phyloP scores from a whole-genome alignment of 2,797 vertebrate species.

The Neosalanx taihuensis region DNA sequence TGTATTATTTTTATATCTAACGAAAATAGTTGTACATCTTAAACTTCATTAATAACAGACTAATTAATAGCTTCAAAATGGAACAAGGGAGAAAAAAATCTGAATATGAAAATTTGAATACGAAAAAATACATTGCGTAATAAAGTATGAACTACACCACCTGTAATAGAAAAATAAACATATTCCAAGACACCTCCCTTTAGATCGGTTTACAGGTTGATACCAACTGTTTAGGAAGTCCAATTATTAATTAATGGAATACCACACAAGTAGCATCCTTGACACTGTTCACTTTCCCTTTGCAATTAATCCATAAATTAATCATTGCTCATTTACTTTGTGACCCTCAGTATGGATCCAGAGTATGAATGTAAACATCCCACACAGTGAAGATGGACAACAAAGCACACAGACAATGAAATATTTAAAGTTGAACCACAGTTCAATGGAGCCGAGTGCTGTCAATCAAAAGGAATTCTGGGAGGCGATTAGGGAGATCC shows the following conservation, averaged over 20 bases:
- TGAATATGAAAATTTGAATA: background rate
- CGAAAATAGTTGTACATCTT: background rate
- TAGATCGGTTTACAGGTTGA: background rate
- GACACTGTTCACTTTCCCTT: constrained; percentile 54
- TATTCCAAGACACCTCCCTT: background rate
- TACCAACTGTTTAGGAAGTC: constrained; percentile 18
- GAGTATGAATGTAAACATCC: constrained; percentile 66
- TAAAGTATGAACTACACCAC: no score
- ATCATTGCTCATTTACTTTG: constrained; percentile 75
- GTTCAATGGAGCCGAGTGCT: constrained; percentile 50
- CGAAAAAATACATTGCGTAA: background rate
- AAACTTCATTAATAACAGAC: no score
- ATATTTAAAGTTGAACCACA: constrained; percentile 62
- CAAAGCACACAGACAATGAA: constrained; percentile 61
- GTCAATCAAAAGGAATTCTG: constrained; percentile 54
- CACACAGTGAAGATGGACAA: constrained; percentile 33
- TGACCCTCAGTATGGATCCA: constrained; percentile 53
- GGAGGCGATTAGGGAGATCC: background rate
- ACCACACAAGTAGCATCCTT: constrained; percentile 51
- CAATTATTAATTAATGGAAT: constrained; percentile 59
- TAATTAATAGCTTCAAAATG: no score
- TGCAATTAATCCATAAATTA: constrained; percentile 74
- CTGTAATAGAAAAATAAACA: background rate
- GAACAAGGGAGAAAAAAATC: background rate
- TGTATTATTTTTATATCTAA: background rate